Evolutionary conservation across 1,140 invertebrate species (phyloP), one percentile per base, ranked within the genome.

Genomic region (Brachionus angularis): DNA sequence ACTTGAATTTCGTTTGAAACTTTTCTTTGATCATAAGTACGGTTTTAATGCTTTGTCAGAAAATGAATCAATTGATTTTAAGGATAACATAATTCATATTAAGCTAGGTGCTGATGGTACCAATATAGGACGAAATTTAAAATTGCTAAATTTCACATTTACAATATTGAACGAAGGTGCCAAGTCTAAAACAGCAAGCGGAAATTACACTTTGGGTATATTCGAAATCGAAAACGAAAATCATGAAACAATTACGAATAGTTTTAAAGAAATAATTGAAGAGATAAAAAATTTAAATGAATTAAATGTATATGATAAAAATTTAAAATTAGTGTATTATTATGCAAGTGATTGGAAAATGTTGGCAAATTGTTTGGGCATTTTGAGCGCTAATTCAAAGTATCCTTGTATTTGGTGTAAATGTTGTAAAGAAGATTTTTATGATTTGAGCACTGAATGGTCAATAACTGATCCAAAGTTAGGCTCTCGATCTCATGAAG

Each of bases 41-140:
- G 23, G 23, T 16, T 8, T 21, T 21, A 34, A 31, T 7, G 39
- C 10, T 10, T 10, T 16, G 10, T 42, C 10, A 10, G n/a, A 31
- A 18, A 21, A 27, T 23, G 42, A 47, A 12, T 33, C 34, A 2
- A 18, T 0, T n/a, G n/a, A n/a, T 12, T 44, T 44, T 5, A 14
- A 23, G 0, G 62, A 67, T n/a, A 25, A 29, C 25, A 67, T 42
- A 12, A 4, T 67, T 18, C 42, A 67, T 18, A 67, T 67, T 7
- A 67, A 50, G 29, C 18, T 67, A 34, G 39, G 21, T 0, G 62
- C 62, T 1, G 62, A 67, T 7, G 62, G 62, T 5, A 67, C 62
- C 62, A 67, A 67, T 25, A 67, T 67, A 5, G 62, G 62, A 33
- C 42, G 62, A 67, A 67, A 67, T 50, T 50, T 67, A 3, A 67